Conservation (phyloP, 2,113 vertebrate genomes). For the Aythya baeri region DNA sequence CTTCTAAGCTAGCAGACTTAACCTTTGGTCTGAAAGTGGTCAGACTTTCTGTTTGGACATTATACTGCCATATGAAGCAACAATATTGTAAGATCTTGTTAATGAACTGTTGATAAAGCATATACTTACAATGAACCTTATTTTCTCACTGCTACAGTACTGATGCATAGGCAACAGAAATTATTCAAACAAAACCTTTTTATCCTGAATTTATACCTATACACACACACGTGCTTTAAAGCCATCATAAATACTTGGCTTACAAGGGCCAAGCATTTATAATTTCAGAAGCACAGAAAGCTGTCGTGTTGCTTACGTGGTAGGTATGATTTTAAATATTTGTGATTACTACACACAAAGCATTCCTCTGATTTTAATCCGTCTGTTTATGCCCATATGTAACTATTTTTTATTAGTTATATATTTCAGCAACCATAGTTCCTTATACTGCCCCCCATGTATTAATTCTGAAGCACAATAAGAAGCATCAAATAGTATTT, state of each 20-base stretch:
- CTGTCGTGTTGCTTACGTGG: neutral
- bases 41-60: neutral
- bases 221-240: fast-evolving
- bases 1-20: neutral
- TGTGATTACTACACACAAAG: neutral
- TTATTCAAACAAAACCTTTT: neutral
- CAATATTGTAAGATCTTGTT: fast-evolving
- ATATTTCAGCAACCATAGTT: neutral
- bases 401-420: neutral
- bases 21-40: neutral
- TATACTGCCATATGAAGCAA: neutral
- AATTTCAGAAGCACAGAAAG: neutral
- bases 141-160: neutral
- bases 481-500: neutral
- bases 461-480: neutral
- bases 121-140: neutral
- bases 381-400: neutral
- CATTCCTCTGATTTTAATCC: neutral
- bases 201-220: neutral
- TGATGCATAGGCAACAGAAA: neutral
- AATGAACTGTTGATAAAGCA: neutral
- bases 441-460: neutral
- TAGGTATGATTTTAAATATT: neutral
- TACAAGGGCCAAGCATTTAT: neutral
- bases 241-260: neutral